phyloP scores from a whole-genome alignment of 2,888 invertebrate species.

The Ariolimax columbianus region DNA sequence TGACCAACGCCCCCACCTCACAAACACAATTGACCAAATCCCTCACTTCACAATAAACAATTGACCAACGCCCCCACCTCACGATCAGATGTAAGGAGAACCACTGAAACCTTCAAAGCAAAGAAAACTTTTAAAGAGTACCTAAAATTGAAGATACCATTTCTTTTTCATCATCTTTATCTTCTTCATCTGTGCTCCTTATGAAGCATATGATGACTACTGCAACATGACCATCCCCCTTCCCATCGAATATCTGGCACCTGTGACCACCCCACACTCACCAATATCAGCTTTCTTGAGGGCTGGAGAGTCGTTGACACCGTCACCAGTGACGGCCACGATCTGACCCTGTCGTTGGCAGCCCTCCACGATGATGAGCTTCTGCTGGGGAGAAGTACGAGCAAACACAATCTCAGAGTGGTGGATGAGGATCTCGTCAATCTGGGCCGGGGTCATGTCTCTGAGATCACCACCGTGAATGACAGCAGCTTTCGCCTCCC shows the following conservation, averaged over 20 bases:
- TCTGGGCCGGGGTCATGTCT: constrained; percentile 89
- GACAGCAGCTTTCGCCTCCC: constrained; percentile 79
- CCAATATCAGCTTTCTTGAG: constrained; percentile 87
- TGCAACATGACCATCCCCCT: too few relatives aligned
- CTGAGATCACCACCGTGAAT: constrained; percentile 84
- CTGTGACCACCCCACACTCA: too few relatives aligned
- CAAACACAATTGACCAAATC: too few relatives aligned
- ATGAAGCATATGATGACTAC: not conserved
- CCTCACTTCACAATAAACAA: too few relatives aligned
- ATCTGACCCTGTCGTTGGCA: constrained; percentile 88
- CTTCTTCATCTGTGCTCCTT: not conserved
- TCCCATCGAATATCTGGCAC: too few relatives aligned
- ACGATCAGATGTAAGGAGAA: too few relatives aligned
- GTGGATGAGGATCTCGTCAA: constrained; percentile 93
- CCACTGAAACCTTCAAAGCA: too few relatives aligned
- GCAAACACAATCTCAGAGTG: constrained; percentile 98
- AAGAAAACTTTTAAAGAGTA: too few relatives aligned
- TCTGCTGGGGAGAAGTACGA: constrained; percentile 93
- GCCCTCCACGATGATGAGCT: constrained; percentile 88
- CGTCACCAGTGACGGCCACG: constrained; percentile 92
- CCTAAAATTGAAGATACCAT: not conserved
- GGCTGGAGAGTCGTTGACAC: constrained; percentile 92
- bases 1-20: too few relatives aligned
- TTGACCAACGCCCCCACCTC: too few relatives aligned
- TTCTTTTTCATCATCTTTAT: not conserved